phyloP scores from a whole-genome alignment of 1,140 invertebrate species.

The Oryzaephilus surinamensis region DNA sequence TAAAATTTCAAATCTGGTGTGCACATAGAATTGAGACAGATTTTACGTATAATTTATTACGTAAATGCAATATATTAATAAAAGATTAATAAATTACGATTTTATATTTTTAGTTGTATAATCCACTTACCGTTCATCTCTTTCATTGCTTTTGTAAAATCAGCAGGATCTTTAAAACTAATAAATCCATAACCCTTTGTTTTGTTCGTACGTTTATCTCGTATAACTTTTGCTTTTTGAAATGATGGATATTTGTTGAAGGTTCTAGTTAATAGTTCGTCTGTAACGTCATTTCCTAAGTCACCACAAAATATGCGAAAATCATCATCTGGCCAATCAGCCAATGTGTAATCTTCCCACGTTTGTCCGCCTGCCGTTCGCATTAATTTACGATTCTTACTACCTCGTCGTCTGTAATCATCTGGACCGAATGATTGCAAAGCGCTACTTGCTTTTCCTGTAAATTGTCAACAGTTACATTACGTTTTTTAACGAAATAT shows the following conservation, averaged over 20 bases:
- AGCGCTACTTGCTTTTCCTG: slow-evolving; percentile 46
- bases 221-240: slow-evolving; percentile 85
- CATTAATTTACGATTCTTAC: slow-evolving; percentile 65
- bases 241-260: slow-evolving; percentile 96
- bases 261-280: slow-evolving; percentile 84
- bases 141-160: slow-evolving; percentile 97
- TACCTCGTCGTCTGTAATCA: slow-evolving; percentile 38
- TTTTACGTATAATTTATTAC: no score
- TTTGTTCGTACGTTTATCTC: slow-evolving; percentile 96
- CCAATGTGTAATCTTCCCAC: slow-evolving; percentile 87
- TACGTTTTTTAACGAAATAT: background rate
- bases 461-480: slow-evolving; percentile 15
- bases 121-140: slow-evolving; percentile 81
- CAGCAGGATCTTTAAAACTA: slow-evolving; percentile 94
- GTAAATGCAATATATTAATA: no score
- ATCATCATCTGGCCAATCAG: slow-evolving; percentile 94
- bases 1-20: no score
- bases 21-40: no score
- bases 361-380: slow-evolving; percentile 83
- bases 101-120: background rate
- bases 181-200: slow-evolving; percentile 99
- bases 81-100: no score
- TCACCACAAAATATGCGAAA: slow-evolving; percentile 96
- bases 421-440: slow-evolving; percentile 39
- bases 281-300: slow-evolving; percentile 97